Evolutionary conservation across 2,888 invertebrate species (phyloP).

Genomic region (Meloe dianella): DNA sequence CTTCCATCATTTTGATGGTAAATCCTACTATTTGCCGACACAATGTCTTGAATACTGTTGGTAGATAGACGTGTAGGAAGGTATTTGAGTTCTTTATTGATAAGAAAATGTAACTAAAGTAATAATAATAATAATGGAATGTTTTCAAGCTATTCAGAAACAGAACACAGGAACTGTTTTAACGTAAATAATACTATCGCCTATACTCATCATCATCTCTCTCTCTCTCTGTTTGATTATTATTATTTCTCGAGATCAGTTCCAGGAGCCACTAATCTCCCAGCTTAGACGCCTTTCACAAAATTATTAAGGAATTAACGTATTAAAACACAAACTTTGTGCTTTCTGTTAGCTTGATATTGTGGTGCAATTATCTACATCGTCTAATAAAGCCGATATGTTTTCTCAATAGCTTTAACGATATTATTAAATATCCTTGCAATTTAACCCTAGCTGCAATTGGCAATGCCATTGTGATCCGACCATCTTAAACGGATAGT

Average conservation of each 20-base stretch:
- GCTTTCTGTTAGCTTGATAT: neutral
- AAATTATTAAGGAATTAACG: too few species aligned
- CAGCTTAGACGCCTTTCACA: too few species aligned
- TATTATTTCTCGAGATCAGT: too few species aligned
- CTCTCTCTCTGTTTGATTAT: too few species aligned
- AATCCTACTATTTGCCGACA: neutral
- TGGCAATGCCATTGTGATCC: slow-evolving; percentile 29
- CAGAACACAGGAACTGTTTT: neutral
- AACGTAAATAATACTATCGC: neutral
- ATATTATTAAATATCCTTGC: slow-evolving; percentile 37
- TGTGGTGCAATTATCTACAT: neutral
- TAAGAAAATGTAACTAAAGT: neutral
- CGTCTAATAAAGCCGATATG: slow-evolving; percentile 11
- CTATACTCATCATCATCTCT: neutral
- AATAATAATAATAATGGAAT: neutral
- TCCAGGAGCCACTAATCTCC: too few species aligned
- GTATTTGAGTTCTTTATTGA: neutral
- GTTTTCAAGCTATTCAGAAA: neutral
- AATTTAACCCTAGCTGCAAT: slow-evolving; percentile 33
- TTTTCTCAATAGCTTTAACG: slow-evolving; percentile 22
- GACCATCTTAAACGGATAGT: slow-evolving; percentile 28
- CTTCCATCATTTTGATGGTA: slow-evolving; percentile 2
- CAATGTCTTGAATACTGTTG: neutral
- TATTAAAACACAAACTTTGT: neutral
- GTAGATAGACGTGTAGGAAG: neutral